A percentile compares a stretch with the other conserved stretches of the same genome.
These are phyloP conservation scores for Vombatus ursinus DNA, from an alignment of 2,113 vertebrate genomes.

Conservation along the genomic window DNA sequence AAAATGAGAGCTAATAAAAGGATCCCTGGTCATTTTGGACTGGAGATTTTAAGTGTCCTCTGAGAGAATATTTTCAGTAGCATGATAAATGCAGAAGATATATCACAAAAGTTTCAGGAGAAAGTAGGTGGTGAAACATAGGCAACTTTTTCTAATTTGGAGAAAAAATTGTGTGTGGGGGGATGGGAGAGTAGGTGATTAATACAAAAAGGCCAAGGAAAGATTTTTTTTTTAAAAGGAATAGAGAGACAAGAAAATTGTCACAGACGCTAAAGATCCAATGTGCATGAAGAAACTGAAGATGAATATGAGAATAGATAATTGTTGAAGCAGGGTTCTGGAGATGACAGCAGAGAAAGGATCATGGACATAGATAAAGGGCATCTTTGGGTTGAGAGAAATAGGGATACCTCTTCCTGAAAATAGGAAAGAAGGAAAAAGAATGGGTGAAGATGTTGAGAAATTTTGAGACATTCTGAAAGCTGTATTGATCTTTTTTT, in stretches of 20 bases:
- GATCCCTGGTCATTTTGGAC: background rate
- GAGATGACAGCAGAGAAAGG: background rate
- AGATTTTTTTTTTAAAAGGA: background rate
- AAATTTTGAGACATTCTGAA: background rate
- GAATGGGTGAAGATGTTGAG: background rate
- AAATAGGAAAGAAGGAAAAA: background rate
- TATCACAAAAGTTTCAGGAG: background rate
- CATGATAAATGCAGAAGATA: background rate
- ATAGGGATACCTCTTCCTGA: background rate
- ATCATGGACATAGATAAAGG: background rate
- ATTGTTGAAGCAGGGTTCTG: too few species aligned
- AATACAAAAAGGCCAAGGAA: background rate
- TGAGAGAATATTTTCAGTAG: background rate
- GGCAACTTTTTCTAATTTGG: background rate
- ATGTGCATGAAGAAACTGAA: background rate
- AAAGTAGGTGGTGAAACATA: background rate
- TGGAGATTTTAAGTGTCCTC: background rate
- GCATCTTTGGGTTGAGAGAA: background rate
- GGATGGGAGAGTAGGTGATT: background rate
- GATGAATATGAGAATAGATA: too few species aligned
- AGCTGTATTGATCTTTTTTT: background rate
- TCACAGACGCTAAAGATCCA: background rate
- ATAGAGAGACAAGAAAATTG: background rate
- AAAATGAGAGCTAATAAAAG: background rate
- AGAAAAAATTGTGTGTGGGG: background rate